These are phyloP conservation scores for Tadarida brasiliensis DNA, from an alignment of 2,797 vertebrate species.

Conservation along the genomic window DNA sequence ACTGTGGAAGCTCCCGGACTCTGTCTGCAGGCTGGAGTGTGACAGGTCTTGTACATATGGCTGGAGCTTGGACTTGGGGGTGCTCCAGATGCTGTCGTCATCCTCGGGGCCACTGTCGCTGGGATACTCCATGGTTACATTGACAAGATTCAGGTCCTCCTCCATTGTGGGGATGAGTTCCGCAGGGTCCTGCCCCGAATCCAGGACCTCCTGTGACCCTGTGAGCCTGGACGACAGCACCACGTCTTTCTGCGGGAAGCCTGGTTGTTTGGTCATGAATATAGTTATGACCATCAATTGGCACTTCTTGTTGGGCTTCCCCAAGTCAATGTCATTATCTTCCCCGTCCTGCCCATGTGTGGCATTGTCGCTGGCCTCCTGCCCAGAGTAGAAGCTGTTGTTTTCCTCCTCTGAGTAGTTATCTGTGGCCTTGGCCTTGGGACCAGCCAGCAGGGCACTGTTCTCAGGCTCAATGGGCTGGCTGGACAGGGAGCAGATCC, in stretches of 20 bases:
- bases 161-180: slow-evolving; percentile 55
- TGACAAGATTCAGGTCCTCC: neutral
- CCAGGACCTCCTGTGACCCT: slow-evolving; percentile 95
- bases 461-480: slow-evolving; percentile 98
- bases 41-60: neutral
- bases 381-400: slow-evolving; percentile 99
- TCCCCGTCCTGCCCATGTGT: slow-evolving; percentile 97
- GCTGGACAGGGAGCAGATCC: slow-evolving; percentile 97
- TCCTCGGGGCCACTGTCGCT: neutral
- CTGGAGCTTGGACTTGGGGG: neutral
- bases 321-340: slow-evolving; percentile 96
- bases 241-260: slow-evolving; percentile 98
- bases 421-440: slow-evolving; percentile 96
- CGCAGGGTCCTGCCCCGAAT: neutral
- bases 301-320: slow-evolving; percentile 97
- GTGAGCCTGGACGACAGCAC: slow-evolving; percentile 96
- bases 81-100: neutral
- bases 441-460: slow-evolving; percentile 92
- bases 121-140: neutral
- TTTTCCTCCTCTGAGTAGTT: slow-evolving; percentile 99
- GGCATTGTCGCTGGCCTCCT: slow-evolving; percentile 97
- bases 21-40: neutral
- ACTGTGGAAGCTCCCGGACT: neutral
- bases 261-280: slow-evolving; percentile 98
- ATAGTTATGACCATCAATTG: slow-evolving; percentile 89